These are phyloP conservation scores for Megaceryle maxima DNA, from an alignment of 2,113 vertebrate genomes.

Conservation along the genomic window DNA sequence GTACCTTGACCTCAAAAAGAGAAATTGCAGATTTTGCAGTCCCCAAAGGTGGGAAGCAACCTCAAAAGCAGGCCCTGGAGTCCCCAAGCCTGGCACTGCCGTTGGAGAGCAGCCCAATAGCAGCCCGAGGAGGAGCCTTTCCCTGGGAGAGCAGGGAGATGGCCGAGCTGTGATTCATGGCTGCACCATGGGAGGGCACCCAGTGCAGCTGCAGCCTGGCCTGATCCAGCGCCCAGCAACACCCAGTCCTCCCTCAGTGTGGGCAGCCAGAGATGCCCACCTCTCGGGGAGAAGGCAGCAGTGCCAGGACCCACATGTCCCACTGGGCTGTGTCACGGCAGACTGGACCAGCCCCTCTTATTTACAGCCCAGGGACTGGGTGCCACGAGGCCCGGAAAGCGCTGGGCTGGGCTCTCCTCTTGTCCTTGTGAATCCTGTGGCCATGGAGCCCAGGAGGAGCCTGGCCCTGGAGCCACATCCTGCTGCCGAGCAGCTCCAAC, in stretches of 20 bases:
- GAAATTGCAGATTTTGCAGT: fast-evolving
- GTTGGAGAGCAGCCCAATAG: neutral
- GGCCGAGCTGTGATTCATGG: neutral
- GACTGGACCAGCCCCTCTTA: neutral
- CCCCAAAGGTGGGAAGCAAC: neutral
- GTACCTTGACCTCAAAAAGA: neutral
- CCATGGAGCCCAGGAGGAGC: neutral
- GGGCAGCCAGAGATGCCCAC: neutral
- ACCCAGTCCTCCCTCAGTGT: neutral
- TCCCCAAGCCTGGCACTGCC: fast-evolving
- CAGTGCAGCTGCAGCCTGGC: neutral
- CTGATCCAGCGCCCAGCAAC: neutral
- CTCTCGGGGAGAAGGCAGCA: neutral
- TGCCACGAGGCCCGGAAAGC: neutral
- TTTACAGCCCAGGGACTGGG: neutral
- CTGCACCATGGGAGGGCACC: constrained; percentile 15
- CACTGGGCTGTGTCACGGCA: fast-evolving
- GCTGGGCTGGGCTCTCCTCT: neutral
- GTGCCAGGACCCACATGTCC: fast-evolving
- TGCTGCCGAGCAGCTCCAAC: neutral
- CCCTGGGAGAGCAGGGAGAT: neutral
- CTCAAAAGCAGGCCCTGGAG: fast-evolving
- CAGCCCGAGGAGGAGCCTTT: neutral
- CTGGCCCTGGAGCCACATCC: neutral
- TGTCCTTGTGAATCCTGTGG: neutral